Conservation (phyloP, 2,113 vertebrate genomes). For the Archilochus colubris region DNA sequence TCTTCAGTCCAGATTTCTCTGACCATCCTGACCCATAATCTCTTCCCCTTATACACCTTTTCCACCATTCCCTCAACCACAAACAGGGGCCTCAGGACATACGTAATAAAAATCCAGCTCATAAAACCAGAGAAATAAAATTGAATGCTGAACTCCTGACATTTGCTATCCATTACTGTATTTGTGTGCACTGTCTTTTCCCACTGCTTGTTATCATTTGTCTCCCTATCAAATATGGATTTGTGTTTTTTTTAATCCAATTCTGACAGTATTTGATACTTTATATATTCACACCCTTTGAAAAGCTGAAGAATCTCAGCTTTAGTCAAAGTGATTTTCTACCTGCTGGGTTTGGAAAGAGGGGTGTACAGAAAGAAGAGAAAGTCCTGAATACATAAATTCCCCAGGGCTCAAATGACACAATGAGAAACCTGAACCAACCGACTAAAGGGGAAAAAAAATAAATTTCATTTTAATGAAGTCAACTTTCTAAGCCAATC, state of each 20-base stretch:
- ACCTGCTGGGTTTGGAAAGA: conserved; percentile 26
- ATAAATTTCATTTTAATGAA: conserved; percentile 46
- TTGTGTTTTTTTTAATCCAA: conserved; percentile 43
- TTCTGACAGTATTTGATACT: conserved; percentile 35
- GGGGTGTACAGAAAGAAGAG: background rate
- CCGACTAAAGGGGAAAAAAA: background rate
- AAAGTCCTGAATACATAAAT: conserved; percentile 31
- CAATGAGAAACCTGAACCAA: background rate
- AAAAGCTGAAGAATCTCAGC: conserved; percentile 38
- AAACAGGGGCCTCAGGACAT: background rate
- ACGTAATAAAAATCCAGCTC: conserved; percentile 35
- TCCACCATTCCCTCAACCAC: background rate
- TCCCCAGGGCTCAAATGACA: background rate
- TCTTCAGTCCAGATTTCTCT: background rate
- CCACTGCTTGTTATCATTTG: conserved; percentile 58
- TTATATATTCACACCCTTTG: conserved; percentile 43
- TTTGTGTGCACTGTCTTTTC: conserved; percentile 20
- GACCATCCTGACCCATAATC: background rate
- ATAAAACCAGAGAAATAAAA: conserved; percentile 59
- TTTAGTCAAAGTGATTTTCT: conserved; percentile 39
- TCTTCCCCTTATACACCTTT: background rate
- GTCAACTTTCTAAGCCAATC: conserved; percentile 28
- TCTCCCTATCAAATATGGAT: background rate
- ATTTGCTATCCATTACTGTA: conserved; percentile 60
- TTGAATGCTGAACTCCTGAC: conserved; percentile 51